Evolutionary conservation across 2,797 vertebrate genomes (phyloP).

Genomic region (Cheirogaleus major): DNA sequence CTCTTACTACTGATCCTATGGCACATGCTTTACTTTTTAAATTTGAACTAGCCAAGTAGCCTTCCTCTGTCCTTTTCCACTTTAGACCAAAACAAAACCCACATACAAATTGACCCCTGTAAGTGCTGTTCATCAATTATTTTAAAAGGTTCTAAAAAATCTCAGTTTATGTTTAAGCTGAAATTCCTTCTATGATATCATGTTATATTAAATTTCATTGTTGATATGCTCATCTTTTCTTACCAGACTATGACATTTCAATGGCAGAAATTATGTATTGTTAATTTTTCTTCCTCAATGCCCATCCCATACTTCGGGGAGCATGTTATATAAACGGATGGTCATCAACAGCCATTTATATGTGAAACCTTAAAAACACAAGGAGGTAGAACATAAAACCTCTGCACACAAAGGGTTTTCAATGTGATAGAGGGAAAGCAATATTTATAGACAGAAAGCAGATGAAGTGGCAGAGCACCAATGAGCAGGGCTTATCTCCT

Average conservation of each 20-base stretch:
- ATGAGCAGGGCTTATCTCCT: background rate
- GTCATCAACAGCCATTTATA: background rate
- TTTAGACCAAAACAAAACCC: background rate
- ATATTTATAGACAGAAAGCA: background rate
- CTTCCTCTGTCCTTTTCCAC: background rate
- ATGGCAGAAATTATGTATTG: background rate
- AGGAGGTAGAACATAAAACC: background rate
- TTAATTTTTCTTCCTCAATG: background rate
- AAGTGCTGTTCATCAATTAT: background rate
- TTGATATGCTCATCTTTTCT: background rate
- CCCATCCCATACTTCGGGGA: background rate
- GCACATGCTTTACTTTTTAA: background rate
- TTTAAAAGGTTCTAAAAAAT: background rate
- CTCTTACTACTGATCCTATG: background rate
- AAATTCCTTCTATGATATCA: background rate
- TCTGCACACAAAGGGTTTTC: background rate
- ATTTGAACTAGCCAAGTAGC: background rate
- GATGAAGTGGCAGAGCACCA: background rate
- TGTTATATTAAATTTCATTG: background rate
- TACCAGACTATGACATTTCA: background rate
- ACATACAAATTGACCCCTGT: background rate
- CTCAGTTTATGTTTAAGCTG: background rate
- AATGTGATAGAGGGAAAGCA: background rate
- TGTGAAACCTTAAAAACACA: background rate
- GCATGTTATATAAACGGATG: background rate